Percentiles rank a stretch among this genome's conserved stretches.
Conservation (phyloP, 2,888 invertebrate genomes). For the Matsumyia berberina region DNA sequence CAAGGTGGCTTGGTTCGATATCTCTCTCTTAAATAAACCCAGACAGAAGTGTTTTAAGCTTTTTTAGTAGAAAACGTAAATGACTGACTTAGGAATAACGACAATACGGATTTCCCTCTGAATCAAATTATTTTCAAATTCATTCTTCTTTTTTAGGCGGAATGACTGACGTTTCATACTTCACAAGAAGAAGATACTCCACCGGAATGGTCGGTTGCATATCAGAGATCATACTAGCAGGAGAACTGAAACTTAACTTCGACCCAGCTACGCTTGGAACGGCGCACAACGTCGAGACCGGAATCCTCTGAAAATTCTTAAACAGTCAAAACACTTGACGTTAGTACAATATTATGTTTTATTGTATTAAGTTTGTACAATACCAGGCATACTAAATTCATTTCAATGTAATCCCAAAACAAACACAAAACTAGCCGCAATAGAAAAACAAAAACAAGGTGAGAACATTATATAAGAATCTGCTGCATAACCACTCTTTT, state of each 20-base stretch:
- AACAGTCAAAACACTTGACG: conserved; percentile 81
- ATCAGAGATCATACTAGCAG: conserved; percentile 91
- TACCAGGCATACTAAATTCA: conserved; percentile 57
- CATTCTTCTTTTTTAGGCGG: conserved; percentile 87
- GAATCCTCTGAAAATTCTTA: conserved; percentile 83
- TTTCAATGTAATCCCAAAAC: conserved; percentile 40
- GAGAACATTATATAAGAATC: conserved; percentile 26
- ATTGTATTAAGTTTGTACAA: conserved; percentile 74
- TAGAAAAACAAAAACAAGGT: conserved; percentile 37
- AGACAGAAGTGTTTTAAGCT: too few relatives aligned
- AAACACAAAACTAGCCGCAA: conserved; percentile 58
- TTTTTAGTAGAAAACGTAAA: too few relatives aligned
- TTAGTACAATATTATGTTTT: conserved; percentile 81
- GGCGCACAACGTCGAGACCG: conserved; percentile 84
- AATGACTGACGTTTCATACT: conserved; percentile 90
- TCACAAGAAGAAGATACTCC: conserved; percentile 89
- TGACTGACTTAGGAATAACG: not conserved
- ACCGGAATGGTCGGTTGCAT: conserved; percentile 93
- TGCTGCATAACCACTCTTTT: conserved; percentile 43
- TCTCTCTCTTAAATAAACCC: too few relatives aligned
- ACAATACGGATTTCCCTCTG: too few relatives aligned
- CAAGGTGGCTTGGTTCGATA: too few relatives aligned
- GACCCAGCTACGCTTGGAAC: conserved; percentile 84
- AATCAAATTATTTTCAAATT: conserved; percentile 2
- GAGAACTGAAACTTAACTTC: conserved; percentile 91